Evolutionary conservation across 2,113 vertebrate species (phyloP), one percentile per base, ranked within the genome.

Genomic region (Xerus inauris): DNA sequence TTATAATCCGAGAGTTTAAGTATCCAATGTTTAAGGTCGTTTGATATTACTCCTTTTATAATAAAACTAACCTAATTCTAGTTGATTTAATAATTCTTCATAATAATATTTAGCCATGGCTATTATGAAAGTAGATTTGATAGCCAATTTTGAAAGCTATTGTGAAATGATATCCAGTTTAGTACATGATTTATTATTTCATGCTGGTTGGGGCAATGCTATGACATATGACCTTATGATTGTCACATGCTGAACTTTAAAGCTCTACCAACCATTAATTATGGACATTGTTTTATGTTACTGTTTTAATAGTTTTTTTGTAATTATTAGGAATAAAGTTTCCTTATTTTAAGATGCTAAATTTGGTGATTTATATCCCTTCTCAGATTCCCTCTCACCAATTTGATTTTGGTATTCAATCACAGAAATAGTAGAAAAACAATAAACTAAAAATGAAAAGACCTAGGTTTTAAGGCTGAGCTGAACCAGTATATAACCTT

Each of bases 121-220:
- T 96, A 69, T 98, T 97, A 93, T 95, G 97, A 97, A 97, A 98
- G 92, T 87, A 94, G 95, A 94, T 96, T 95, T 89, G 94, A 90
- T 97, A 94, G 97, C 95, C 96, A 97, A 4, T 97, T 96, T 97
- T 97, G 89, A 95, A 98, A 98, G 82, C 75, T 92, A 0, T 97
- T 98, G 81, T 96, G 97, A 97, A 97, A 97, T 96, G 83, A 75
- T 69, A 88, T 64, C 84, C 91, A 91, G 22, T 93, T 89, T 73
- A 83, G 64, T 92, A 87, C 40, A 22, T 91, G 82, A 95, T 91
- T 96, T 97, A 94, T 94, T 95, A 87, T 97, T 95, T 96, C 64
- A 28, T 96, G 57, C 54, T 76, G 19, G 20, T 91, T 96, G 87
- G 62, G 75, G 82, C 91, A 97, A 1, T 80, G 26, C 51, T 75